Base-by-base conservation (phyloP, 2,797 vertebrate species). In the Siniperca undulata region DNA sequence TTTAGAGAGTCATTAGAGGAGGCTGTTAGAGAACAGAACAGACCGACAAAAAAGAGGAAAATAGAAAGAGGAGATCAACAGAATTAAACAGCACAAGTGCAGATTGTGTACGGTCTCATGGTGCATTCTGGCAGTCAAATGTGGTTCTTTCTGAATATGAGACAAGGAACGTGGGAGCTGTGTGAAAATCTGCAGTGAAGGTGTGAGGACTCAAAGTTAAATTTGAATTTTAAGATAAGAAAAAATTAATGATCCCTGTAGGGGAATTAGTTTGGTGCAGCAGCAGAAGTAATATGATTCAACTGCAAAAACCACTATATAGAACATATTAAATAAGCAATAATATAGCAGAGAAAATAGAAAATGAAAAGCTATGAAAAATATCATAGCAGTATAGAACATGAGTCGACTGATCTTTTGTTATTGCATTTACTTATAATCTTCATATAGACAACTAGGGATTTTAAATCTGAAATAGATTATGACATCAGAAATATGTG, bases 161-260 rank as follows among this genome's bases (percentile, higher is more conserved):
- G 70, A 81, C 56, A 69, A 81, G 80, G 71, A 82, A 85, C 17
- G 72, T 87, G 89, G 87, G 89, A 77, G 84, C 76, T 74, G 87
- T 86, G 86, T 74, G 88, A 91, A 86, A 87, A 79, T 89, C n/a
- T 83, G 74, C 88, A 78, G 79, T 2, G 68, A 88, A 91, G 80
- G 89, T 91, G 88, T 85, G 79, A 92, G 77, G 71, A 85, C 67
- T 74, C 55, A 52, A 83, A 86, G 81, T 82, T 86, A 75, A 80
- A 89, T 84, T 74, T 40, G 78, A 90, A 83, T 84, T 86, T 88
- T 67, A 81, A 82, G 77, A 83, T 76, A 62, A 79, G 70, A 82
- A 73, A 52, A 82, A 70, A 82, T 90, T 84, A 84, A 92, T 87
- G 82, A 91, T 86, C 75, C 80, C 85, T 72, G 34, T 69, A 77